Evolutionary conservation across 2,113 vertebrate genomes (phyloP).

Genomic region (Gracilinanus agilis): DNA sequence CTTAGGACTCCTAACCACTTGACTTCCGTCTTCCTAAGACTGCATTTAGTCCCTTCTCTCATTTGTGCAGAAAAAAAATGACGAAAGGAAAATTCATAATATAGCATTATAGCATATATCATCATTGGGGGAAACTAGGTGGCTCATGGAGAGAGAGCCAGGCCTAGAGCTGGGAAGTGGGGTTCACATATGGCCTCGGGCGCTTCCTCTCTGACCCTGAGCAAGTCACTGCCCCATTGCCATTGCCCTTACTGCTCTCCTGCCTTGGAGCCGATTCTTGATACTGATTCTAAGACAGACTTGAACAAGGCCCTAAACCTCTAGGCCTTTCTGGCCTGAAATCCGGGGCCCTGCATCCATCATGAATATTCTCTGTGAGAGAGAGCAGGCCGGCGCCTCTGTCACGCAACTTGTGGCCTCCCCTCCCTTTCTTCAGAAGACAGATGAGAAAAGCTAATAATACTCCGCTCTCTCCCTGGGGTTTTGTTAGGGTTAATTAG

Average conservation of each 20-base stretch:
- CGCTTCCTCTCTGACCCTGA: too few relatives aligned
- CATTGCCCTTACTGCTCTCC: too few relatives aligned
- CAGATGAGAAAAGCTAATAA: neutral
- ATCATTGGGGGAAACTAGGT: neutral
- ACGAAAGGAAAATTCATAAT: conserved; percentile 18
- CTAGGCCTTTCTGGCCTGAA: conserved; percentile 41
- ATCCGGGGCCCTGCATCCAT: neutral
- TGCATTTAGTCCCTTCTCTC: neutral
- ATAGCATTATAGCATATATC: too few relatives aligned
- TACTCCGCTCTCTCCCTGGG: conserved; percentile 27
- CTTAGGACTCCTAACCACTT: neutral
- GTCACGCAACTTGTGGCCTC: neutral
- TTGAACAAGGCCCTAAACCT: neutral
- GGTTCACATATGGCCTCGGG: too few relatives aligned
- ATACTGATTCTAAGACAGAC: too few relatives aligned
- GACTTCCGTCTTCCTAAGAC: rapidly evolving
- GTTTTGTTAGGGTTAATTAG: conserved; percentile 38
- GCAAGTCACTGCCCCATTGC: too few relatives aligned
- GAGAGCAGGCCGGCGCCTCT: neutral
- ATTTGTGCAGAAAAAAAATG: neutral
- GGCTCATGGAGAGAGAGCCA: too few relatives aligned
- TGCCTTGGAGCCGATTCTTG: too few relatives aligned
- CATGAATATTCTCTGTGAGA: conserved; percentile 24
- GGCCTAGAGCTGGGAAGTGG: too few relatives aligned
- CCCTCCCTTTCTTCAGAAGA: neutral